Evolutionary conservation across 2,888 invertebrate genomes (phyloP).

Genomic region (Pecten maximus): DNA sequence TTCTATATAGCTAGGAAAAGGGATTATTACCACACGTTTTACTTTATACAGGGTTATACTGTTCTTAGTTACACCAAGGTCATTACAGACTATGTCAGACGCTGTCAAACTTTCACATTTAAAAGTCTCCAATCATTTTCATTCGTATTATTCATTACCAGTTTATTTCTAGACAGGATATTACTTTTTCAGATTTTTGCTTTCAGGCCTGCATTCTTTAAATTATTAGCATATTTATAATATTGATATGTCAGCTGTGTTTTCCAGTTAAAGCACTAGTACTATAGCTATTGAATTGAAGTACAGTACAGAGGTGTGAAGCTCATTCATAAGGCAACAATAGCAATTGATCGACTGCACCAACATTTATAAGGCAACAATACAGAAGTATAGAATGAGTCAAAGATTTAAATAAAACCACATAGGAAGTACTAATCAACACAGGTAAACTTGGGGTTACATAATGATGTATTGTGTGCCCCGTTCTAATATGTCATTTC

Average conservation of each 20-base stretch:
- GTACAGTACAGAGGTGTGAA: neutral
- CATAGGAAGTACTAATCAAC: neutral
- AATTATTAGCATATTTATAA: neutral
- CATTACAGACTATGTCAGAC: neutral
- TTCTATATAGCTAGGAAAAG: neutral
- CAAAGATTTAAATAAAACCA: neutral
- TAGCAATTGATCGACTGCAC: neutral
- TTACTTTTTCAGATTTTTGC: neutral
- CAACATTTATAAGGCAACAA: neutral
- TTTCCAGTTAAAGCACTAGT: neutral
- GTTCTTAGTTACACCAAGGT: neutral
- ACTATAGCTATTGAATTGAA: neutral
- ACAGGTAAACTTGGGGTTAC: neutral
- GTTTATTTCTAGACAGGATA: constrained; percentile 22
- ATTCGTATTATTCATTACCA: neutral
- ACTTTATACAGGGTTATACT: neutral
- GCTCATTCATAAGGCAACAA: neutral
- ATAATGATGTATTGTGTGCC: neutral
- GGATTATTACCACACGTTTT: neutral
- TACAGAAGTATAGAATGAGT: neutral
- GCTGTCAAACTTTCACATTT: neutral
- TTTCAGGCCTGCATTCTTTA: constrained; percentile 8
- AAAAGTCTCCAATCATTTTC: neutral
- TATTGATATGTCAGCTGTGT: neutral
- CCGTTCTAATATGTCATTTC: neutral